Evolutionary conservation across 2,113 vertebrate species (phyloP).

Genomic region (Anoplopoma fimbria): DNA sequence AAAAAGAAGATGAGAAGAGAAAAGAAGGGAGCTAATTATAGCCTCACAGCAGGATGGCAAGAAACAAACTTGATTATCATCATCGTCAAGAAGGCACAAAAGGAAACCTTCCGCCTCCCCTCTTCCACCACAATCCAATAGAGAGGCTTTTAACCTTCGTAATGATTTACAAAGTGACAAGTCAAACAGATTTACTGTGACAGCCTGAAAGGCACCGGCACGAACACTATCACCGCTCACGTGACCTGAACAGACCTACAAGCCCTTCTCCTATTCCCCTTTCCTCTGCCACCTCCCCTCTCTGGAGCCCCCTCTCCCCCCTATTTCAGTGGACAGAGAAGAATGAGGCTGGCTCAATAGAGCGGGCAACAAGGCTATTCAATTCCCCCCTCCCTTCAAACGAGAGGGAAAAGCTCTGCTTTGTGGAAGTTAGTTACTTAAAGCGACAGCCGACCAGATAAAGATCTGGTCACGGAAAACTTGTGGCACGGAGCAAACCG

Average conservation of each 20-base stretch:
- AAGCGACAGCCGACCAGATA: conserved; percentile 77
- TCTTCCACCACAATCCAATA: conserved; percentile 85
- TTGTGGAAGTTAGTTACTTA: conserved; percentile 80
- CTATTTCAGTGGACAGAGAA: conserved; percentile 63
- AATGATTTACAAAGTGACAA: conserved; percentile 96
- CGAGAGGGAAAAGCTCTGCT: conserved; percentile 71
- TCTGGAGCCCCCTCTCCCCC: conserved; percentile 15
- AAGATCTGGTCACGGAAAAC: conserved; percentile 74
- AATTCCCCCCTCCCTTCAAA: conserved; percentile 67
- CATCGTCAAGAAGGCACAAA: conserved; percentile 79
- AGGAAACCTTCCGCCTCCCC: conserved; percentile 78
- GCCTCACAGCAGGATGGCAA: conserved; percentile 77
- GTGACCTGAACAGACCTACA: conserved; percentile 73
- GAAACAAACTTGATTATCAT: conserved; percentile 84
- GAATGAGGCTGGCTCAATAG: conserved; percentile 70
- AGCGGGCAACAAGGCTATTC: conserved; percentile 74
- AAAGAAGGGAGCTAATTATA: conserved; percentile 78
- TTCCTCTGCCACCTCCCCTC: conserved; percentile 26
- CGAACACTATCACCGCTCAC: conserved; percentile 87
- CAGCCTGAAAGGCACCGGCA: conserved; percentile 89
- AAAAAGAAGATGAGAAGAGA: conserved; percentile 52
- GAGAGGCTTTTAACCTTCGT: conserved; percentile 92
- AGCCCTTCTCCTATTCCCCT: conserved; percentile 57
- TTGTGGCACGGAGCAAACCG: conserved; percentile 58
- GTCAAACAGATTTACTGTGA: conserved; percentile 92